These are phyloP conservation scores for Corapipo altera DNA, from an alignment of 2,113 vertebrate species.

Conservation along the genomic window DNA sequence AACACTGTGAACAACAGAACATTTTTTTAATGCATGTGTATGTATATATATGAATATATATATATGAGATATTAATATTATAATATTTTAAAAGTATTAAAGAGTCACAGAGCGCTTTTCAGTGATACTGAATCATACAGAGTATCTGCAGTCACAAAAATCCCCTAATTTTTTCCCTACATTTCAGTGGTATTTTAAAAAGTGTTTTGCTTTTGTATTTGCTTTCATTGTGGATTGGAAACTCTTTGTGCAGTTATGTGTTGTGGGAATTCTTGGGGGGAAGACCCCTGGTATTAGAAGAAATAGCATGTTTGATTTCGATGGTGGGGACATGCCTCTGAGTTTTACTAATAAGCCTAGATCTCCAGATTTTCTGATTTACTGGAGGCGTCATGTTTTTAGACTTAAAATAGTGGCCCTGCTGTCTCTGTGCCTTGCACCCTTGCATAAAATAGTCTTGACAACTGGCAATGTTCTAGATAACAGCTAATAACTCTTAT, in stretches of 20 bases:
- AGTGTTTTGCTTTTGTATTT: neutral
- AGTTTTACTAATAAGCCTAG: neutral
- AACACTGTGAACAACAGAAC: neutral
- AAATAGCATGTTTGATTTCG: neutral
- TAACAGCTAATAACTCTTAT: neutral
- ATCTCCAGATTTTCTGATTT: neutral
- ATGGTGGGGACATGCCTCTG: neutral
- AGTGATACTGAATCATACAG: neutral
- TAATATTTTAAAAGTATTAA: neutral
- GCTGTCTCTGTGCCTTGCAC: neutral
- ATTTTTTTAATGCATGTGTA: neutral
- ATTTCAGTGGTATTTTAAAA: neutral
- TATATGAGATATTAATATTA: neutral
- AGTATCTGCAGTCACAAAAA: neutral
- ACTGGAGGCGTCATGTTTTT: neutral
- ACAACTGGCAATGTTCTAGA: neutral
- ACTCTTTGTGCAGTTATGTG: neutral
- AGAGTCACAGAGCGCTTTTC: neutral
- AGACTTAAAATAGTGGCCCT: neutral
- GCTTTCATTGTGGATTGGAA: neutral
- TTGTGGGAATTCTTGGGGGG: neutral
- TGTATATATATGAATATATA: neutral
- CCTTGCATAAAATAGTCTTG: neutral
- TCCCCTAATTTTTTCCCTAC: neutral
- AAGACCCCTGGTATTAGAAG: neutral